These are phyloP conservation scores for Drosophila micromelanica DNA, from an alignment of 1,140 invertebrate genomes.

Conservation along the genomic window DNA sequence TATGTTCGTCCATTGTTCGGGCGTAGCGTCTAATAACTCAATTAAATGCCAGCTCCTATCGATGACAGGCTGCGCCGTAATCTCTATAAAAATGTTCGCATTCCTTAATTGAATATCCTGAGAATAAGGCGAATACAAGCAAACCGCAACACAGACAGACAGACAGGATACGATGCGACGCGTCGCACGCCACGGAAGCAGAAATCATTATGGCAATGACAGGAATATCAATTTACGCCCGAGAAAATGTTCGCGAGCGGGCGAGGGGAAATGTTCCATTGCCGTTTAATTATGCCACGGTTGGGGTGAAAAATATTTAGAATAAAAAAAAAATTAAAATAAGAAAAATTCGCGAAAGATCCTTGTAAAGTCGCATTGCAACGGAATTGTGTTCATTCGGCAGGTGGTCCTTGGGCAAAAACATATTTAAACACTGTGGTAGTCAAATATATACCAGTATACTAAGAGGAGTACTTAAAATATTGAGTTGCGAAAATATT, in stretches of 20 bases:
- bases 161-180: slow-evolving; percentile 48
- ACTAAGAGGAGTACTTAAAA: no score
- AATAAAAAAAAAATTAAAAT: slow-evolving; percentile 8
- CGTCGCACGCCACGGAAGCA: slow-evolving; percentile 57
- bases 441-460: no score
- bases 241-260: slow-evolving; percentile 29
- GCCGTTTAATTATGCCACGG: slow-evolving; percentile 62
- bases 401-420: not conserved
- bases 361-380: not conserved
- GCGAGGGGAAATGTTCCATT: slow-evolving; percentile 24
- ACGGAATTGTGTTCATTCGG: not conserved
- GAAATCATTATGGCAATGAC: slow-evolving; percentile 75
- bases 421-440: no score
- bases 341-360: not conserved
- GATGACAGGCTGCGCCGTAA: slow-evolving; percentile 54
- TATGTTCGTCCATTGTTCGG: slow-evolving; percentile 42
- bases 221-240: slow-evolving; percentile 78
- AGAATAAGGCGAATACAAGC: slow-evolving; percentile 39
- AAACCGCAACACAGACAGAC: slow-evolving; percentile 57
- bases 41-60: slow-evolving; percentile 68
- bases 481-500: no score
- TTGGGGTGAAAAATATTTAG: slow-evolving; percentile 20
- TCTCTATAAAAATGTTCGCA: slow-evolving; percentile 67
- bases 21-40: slow-evolving; percentile 69
- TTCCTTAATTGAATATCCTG: slow-evolving; percentile 80